Evolutionary conservation across 2,113 vertebrate species (phyloP), one percentile per base, ranked within the genome.

Genomic region (Callithrix jacchus): DNA sequence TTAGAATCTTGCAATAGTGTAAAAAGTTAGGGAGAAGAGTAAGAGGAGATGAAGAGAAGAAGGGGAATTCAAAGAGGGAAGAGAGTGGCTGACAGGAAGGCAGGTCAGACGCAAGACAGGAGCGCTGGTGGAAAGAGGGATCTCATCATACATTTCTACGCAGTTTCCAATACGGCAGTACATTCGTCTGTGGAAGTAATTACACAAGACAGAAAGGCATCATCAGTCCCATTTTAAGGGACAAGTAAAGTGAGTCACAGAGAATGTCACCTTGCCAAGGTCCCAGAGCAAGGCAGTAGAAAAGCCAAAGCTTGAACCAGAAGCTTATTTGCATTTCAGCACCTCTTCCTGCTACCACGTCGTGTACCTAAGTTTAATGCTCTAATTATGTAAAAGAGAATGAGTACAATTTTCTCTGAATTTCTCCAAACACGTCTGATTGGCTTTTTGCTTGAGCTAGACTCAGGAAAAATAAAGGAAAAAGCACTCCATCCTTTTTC

Each of bases 391-490:
- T 56, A 91, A 73, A 87, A 64, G 8, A 82, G 47, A 92, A 56
- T 4, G 16, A 86, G n/a, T 17, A 58, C 77, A 49, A 87, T 25
- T 79, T 35, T 80, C 70, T 84, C 73, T 89, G 21, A 40, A 58
- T 58, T 87, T 93, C 56, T 82, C 61, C 30, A 90, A 90, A 92
- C 30, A 71, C 32, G 6, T 79, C 25, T 76, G 49, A 35, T 45
- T 87, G 42, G 40, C 23, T 21, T 89, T 89, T 58, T 81, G 32
- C 88, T 64, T 61, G 5, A 89, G 49, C 21, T 47, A 30, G 49
- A 89, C 18, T 92, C 42, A 49, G 49, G 73, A 89, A 89, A 92
- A 85, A 82, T 77, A 61, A 1, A 91, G 54, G 23, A 71, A 85
- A 93, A 95, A 77, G 7, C 20, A 56, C 42, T 64, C 52, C 47